A percentile compares a stretch with the other conserved stretches of the same genome.
Conservation (phyloP, 2,888 invertebrate genomes). For the Oxycera nigricornis region DNA sequence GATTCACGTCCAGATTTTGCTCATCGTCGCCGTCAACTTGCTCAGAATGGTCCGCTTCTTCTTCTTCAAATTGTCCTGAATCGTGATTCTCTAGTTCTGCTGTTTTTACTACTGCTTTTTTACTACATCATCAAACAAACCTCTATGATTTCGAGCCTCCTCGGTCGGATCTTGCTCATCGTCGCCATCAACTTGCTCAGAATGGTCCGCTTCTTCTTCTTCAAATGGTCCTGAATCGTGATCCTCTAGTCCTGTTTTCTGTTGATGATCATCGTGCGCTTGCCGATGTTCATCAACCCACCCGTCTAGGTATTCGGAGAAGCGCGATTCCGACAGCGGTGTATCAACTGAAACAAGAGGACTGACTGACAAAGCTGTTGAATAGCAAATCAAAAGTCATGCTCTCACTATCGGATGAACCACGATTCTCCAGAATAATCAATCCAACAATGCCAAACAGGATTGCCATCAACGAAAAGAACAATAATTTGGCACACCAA, state of each 20-base stretch:
- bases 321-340: constrained; percentile 70
- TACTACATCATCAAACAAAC: constrained; percentile 57
- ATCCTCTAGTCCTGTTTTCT: constrained; percentile 58
- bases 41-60: constrained; percentile 54
- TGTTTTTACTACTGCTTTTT: too few species aligned
- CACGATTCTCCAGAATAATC: constrained; percentile 81
- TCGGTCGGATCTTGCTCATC: constrained; percentile 54
- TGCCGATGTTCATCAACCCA: constrained; percentile 69
- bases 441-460: constrained; percentile 77
- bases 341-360: constrained; percentile 65
- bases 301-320: constrained; percentile 78
- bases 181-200: constrained; percentile 52
- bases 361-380: too few species aligned
- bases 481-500: constrained; percentile 83
- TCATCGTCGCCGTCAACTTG: constrained; percentile 55
- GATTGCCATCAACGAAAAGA: constrained; percentile 76
- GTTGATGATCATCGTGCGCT: constrained; percentile 56
- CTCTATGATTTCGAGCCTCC: constrained; percentile 55
- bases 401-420: constrained; percentile 79
- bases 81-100: constrained; percentile 54
- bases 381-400: too few species aligned
- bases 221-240: constrained; percentile 55
- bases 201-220: constrained; percentile 54
- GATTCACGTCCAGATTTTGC: too few species aligned
- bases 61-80: constrained; percentile 52